A percentile compares a stretch with the other conserved stretches of the same genome.
Conservation (phyloP, 2,888 invertebrate species). For the Leptinotarsa haldemani region DNA sequence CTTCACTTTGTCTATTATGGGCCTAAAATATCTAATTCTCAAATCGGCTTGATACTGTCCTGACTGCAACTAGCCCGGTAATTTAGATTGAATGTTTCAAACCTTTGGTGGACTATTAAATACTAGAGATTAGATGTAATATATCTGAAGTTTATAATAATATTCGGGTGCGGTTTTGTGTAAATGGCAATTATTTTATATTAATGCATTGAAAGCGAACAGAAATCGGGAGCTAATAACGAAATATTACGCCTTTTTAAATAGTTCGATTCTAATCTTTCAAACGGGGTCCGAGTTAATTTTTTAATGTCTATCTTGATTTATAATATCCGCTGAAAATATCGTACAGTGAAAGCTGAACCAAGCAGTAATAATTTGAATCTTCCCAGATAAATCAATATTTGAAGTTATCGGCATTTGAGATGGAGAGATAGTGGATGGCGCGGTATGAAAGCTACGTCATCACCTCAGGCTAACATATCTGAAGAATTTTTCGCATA, state of each 20-base stretch:
- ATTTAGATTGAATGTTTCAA: conserved; percentile 39
- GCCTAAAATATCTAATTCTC: background rate
- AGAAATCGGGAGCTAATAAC: conserved; percentile 46
- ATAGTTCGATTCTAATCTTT: conserved; percentile 39
- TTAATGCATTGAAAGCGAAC: conserved; percentile 37
- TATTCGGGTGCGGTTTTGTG: conserved; percentile 46
- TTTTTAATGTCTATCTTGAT: conserved; percentile 29
- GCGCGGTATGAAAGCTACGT: background rate
- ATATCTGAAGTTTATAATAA: conserved; percentile 42
- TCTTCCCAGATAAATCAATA: conserved; percentile 5
- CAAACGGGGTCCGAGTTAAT: conserved; percentile 26
- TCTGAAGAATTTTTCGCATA: too few relatives aligned
- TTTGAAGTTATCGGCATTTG: background rate
- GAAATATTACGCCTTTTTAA: conserved; percentile 35
- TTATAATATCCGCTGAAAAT: conserved; percentile 30
- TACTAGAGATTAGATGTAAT: conserved; percentile 39
- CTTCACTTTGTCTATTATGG: too few relatives aligned
- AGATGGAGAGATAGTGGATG: background rate
- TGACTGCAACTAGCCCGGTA: conserved; percentile 27
- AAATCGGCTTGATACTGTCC: background rate
- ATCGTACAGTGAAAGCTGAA: conserved; percentile 11
- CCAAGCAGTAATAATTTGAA: background rate
- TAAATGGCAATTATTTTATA: conserved; percentile 47
- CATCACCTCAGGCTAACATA: background rate
- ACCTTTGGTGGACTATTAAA: conserved; percentile 35